A percentile compares a stretch with the other conserved stretches of the same genome.
Conservation (phyloP, 2,888 invertebrate species). For the Resseliella maxima region DNA sequence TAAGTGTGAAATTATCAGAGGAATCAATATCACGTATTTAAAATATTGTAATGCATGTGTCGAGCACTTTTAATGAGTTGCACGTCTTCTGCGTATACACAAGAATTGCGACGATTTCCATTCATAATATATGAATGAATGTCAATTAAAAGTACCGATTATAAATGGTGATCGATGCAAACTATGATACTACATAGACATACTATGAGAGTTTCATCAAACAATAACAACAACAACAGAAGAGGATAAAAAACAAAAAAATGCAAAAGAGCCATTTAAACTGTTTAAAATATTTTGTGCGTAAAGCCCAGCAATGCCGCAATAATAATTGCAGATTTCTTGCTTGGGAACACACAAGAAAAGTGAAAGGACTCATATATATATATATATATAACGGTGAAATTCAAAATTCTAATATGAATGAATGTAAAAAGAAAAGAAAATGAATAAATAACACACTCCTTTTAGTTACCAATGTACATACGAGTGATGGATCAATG, state of each 20-base stretch:
- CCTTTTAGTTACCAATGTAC: conserved; percentile 25
- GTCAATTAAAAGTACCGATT: not conserved
- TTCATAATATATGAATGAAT: conserved; percentile 18
- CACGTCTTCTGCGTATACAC: not conserved
- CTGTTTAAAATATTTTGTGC: not conserved
- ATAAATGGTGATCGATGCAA: conserved; percentile 3
- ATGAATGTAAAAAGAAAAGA: not conserved
- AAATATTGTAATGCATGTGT: not conserved
- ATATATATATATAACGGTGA: not conserved
- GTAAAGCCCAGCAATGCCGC: not conserved
- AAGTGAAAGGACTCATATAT: conserved; percentile 34
- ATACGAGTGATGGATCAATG: conserved; percentile 26
- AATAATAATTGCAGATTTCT: not conserved
- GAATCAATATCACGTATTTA: conserved; percentile 51
- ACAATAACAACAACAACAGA: not conserved
- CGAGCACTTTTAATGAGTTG: conserved; percentile 12
- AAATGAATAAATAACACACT: not conserved
- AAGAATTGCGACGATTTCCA: conserved; percentile 31
- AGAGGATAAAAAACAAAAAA: not conserved
- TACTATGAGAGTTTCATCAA: not conserved
- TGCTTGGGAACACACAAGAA: conserved; percentile 51
- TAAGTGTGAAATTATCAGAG: not conserved
- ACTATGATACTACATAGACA: not conserved
- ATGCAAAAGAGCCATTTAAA: no score
- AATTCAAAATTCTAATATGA: not conserved